phyloP scores from a whole-genome alignment of 2,113 vertebrate genomes.

The Ceuthmochares aereus region DNA sequence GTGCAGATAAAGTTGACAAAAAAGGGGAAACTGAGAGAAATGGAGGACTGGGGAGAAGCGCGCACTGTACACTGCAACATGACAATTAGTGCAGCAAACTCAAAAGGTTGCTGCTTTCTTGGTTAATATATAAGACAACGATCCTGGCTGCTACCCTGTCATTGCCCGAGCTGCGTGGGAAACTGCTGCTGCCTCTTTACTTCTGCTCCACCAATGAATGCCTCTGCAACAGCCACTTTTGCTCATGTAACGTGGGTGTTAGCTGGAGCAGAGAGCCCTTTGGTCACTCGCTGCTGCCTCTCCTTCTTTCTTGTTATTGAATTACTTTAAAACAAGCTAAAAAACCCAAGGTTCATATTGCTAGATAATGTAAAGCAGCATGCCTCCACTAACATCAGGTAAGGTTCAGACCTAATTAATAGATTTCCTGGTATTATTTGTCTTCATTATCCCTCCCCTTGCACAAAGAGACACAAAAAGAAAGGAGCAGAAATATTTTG shows the following conservation, averaged over 20 bases:
- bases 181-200: background rate
- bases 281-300: background rate
- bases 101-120: background rate
- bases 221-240: background rate
- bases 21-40: background rate
- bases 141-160: background rate
- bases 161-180: background rate
- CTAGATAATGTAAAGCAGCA: background rate
- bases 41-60: fast-evolving
- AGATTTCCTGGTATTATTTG: background rate
- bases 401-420: background rate
- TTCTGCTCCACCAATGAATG: background rate
- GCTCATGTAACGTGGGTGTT: fast-evolving
- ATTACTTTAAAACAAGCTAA: background rate
- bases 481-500: background rate
- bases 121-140: background rate
- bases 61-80: background rate
- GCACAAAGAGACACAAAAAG: background rate
- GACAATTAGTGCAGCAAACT: background rate
- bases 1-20: background rate
- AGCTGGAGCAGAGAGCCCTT: background rate
- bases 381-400: background rate
- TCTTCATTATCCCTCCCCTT: background rate
- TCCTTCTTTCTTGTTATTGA: background rate
- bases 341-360: background rate